A percentile compares a stretch with the other conserved stretches of the same genome.
phyloP scores from a whole-genome alignment of 2,113 vertebrate genomes.

The Hippocampus barbouri region DNA sequence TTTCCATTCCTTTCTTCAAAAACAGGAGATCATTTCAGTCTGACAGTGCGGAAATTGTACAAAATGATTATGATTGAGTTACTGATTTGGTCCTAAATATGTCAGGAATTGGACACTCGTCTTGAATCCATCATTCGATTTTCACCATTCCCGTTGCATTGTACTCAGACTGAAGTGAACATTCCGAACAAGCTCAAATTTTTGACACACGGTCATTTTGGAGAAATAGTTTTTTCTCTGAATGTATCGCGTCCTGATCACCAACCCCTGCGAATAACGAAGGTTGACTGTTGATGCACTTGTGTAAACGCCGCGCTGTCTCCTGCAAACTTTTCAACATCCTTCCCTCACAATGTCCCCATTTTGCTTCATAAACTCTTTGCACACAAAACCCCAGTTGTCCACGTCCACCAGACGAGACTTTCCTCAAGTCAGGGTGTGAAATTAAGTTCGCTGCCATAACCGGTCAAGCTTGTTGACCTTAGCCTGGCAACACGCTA shows the following conservation, averaged over 20 bases:
- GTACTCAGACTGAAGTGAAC: too few relatives aligned
- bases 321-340: not conserved
- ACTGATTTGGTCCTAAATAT: too few relatives aligned
- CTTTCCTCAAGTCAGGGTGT: not conserved
- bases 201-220: too few relatives aligned
- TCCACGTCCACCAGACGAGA: not conserved
- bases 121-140: too few relatives aligned
- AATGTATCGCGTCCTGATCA: not conserved
- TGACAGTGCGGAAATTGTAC: too few relatives aligned
- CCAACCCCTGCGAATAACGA: not conserved
- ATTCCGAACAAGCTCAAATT: too few relatives aligned
- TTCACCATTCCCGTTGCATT: too few relatives aligned
- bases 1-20: too few relatives aligned
- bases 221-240: not conserved
- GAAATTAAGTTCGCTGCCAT: conserved; percentile 36
- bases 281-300: not conserved
- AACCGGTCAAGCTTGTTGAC: conserved; percentile 60
- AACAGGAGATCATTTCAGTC: too few relatives aligned
- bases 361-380: not conserved
- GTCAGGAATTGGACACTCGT: not conserved
- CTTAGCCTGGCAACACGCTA: conserved; percentile 65
- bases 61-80: too few relatives aligned
- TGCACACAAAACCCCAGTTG: not conserved
- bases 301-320: not conserved
- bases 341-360: not conserved